These are phyloP conservation scores for Drosophila recens DNA, from an alignment of 2,888 invertebrate genomes.

Conservation along the genomic window DNA sequence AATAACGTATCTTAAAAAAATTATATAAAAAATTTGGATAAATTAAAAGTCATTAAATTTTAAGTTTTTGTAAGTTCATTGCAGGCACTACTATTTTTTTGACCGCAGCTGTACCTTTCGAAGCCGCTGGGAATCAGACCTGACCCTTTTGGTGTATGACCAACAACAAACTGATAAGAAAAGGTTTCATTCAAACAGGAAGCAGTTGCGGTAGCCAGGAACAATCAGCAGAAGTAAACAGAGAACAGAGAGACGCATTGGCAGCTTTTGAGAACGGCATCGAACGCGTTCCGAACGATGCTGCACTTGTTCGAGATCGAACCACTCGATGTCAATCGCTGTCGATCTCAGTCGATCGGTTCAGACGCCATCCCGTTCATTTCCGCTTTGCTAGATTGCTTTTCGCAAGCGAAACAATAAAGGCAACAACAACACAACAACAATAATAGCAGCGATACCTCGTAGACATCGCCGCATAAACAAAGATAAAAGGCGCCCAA, in stretches of 20 bases:
- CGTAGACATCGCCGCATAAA: slow-evolving; percentile 37
- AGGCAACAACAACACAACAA: slow-evolving; percentile 15
- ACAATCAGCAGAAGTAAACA: background rate
- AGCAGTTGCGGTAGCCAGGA: slow-evolving; percentile 37
- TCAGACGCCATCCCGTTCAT: slow-evolving; percentile 60
- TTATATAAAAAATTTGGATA: no score
- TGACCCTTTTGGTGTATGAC: slow-evolving; percentile 39
- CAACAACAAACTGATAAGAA: slow-evolving; percentile 59
- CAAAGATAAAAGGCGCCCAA: slow-evolving; percentile 68
- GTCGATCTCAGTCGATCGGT: slow-evolving; percentile 26
- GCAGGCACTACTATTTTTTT: no score
- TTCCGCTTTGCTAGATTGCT: slow-evolving; percentile 69
- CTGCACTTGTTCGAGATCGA: slow-evolving; percentile 72
- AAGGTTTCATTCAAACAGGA: slow-evolving; percentile 59
- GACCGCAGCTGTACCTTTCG: no score
- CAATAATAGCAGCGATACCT: slow-evolving; percentile 41
- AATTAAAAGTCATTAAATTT: no score
- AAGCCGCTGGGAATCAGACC: slow-evolving; percentile 17
- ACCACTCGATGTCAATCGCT: slow-evolving; percentile 49
- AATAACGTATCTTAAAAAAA: no score
- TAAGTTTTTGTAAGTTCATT: no score
- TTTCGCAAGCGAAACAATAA: slow-evolving; percentile 43
- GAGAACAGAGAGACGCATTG: slow-evolving; percentile 16
- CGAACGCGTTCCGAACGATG: slow-evolving; percentile 58
- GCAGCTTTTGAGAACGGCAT: slow-evolving; percentile 25